Evolutionary conservation across 2,113 vertebrate species (phyloP), one percentile per base, ranked within the genome.

Genomic region (Xenopus laevis): DNA sequence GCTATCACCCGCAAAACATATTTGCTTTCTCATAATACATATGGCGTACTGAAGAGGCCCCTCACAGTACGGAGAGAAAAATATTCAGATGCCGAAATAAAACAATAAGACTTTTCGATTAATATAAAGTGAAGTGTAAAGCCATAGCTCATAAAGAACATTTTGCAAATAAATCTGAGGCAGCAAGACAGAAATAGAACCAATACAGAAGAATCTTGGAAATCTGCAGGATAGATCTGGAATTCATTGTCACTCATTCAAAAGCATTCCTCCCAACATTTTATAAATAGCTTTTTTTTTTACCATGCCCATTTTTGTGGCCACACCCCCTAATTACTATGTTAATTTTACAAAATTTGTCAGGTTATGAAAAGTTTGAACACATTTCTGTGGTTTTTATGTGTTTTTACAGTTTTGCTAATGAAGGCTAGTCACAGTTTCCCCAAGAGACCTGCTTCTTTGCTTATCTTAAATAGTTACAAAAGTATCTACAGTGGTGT

Each of bases 1-100:
- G 70, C 70, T 77, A 70, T 67, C 74, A 77, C 74, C 74, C 67
- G 59, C 30, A 69, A 77, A 69, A 77, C 74, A 77, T 77, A 77
- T 77, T 77, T 70, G 59, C 66, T 67, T 64, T 77, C 60, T 70
- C 59, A 64, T 77, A 77, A 77, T 77, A 70, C 68, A 61, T 69
- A 70, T 77, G 17, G 59, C 64, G 74, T 46, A 64, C 16, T 77
- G 27, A 59, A 69, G 59, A 70, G 46, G 74, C 59, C 67, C 66
- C 50, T 77, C 17, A 30, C 66, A 45, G 66, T 44, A 70, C 33
- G 45, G 58, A 70, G 23, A 60, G 64, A 70, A 67, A 55, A 76
- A 69, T 75, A 68, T 30, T 68, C 72, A 52, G 52, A 53, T 16
- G 45, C 57, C 53, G 55, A 61, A 68, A 61, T 68, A 45, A 63